Base-by-base conservation (phyloP, 35 echinoderm and acorn worm genomes). In the Eucidaris tribuloides region DNA sequence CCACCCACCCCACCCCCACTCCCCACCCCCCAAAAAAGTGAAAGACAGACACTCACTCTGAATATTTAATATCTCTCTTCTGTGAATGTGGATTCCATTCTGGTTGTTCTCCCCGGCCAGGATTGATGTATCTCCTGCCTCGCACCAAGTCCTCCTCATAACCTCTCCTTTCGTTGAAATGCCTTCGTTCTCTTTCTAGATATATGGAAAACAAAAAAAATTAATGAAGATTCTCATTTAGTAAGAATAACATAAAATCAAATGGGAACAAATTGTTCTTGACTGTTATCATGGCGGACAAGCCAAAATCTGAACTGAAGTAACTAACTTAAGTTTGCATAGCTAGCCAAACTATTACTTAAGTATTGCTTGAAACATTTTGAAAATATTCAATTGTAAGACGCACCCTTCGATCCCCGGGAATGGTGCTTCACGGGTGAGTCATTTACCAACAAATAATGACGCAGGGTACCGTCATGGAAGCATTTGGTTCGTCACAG, bases 101-200 rank as follows among this genome's bases (percentile, higher is more conserved):
- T 52, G 94, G 90, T 81, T 97, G 90, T n/a, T 76, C 81, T 61
- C 94, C 94, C 38, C 85, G n/a, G 18, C 89, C 86, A 19, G 82
- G 94, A 22, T 83, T 46, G 57, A 97, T 85, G 57, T 80, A 97
- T 24, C 74, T 31, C 46, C 94, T 64, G 45, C 94, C 94, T 70
- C 90, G 74, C 35, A 3, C 48, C 36, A 55, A 45, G 13, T 80
- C 49, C 20, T 81, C 55, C n/a, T 91, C 82, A 46, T 81, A 56
- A 45, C 94, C 81, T 49, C 72, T 34, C 35, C 42, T 50, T 45
- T 93, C 94, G 37, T 46, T 7, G 82, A 80, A 97, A 85, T 97
- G 94, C 17, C 90, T 87, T 31, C 90, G 89, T 58, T 97, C 85
- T 64, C 90, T 42, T 40, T 97, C 94, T 97, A 65, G 0, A 61